These are phyloP conservation scores for Paratilapia polleni DNA, from an alignment of 2,113 vertebrate species.

Conservation along the genomic window DNA sequence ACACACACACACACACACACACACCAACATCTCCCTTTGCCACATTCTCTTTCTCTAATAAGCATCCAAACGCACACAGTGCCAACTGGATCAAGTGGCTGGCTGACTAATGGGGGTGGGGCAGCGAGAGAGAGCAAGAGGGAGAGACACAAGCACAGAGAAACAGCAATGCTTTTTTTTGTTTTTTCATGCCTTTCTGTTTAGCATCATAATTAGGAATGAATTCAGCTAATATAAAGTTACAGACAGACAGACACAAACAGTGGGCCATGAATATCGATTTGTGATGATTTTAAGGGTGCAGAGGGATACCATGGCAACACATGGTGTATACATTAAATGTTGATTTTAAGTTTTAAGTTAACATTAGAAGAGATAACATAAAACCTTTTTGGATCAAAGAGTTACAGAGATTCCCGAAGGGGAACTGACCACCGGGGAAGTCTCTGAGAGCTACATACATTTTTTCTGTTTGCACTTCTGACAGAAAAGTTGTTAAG, in stretches of 20 bases:
- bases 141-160: not conserved
- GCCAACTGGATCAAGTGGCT: slow-evolving; percentile 45
- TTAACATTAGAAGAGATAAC: slow-evolving; percentile 2
- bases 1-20: not conserved
- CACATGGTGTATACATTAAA: slow-evolving; percentile 32
- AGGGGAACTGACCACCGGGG: not conserved
- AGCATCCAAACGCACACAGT: slow-evolving; percentile 32
- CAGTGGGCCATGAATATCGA: slow-evolving; percentile 47
- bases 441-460: not conserved
- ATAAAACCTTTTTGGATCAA: not conserved
- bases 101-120: slow-evolving; percentile 22
- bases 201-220: slow-evolving; percentile 8
- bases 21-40: slow-evolving; percentile 12
- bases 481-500: not conserved
- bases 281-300: slow-evolving; percentile 38
- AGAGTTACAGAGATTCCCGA: not conserved
- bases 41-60: slow-evolving; percentile 31
- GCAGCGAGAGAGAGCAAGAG: not conserved
- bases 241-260: slow-evolving; percentile 6
- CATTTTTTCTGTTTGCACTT: not conserved
- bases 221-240: slow-evolving; percentile 17
- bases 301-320: slow-evolving; percentile 10
- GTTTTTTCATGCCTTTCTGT: not conserved
- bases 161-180: slow-evolving; percentile 4
- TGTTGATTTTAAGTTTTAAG: slow-evolving; percentile 23